Evolutionary conservation across 1,140 invertebrate genomes (phyloP).

Genomic region (Varroa destructor): DNA sequence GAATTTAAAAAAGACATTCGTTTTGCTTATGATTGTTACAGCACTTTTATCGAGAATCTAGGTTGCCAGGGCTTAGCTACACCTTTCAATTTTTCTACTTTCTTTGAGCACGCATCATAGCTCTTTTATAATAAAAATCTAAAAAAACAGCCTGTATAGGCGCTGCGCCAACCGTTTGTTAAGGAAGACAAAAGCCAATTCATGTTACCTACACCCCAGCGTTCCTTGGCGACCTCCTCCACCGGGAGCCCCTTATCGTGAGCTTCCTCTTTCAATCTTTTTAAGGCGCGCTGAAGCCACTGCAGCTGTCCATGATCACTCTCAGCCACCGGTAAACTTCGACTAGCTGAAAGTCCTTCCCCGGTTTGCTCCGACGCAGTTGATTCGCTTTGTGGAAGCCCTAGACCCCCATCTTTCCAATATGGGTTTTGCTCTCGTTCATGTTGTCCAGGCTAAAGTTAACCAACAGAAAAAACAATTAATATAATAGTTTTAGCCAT

Average conservation of each 20-base stretch:
- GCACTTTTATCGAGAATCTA: too few species aligned
- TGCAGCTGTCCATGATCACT: constrained; percentile 42
- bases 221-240: constrained; percentile 50
- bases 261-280: constrained; percentile 49
- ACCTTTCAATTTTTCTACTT: too few species aligned
- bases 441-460: constrained; percentile 53
- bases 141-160: too few species aligned
- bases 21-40: too few species aligned
- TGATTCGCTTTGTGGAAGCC: constrained; percentile 48
- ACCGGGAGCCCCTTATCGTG: constrained; percentile 45
- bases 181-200: not conserved
- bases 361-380: constrained; percentile 35
- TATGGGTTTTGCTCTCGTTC: constrained; percentile 73
- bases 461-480: constrained; percentile 28
- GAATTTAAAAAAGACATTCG: too few species aligned
- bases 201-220: constrained; percentile 49
- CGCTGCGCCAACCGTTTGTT: not conserved
- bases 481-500: too few species aligned
- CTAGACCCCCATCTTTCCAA: constrained; percentile 74
- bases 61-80: too few species aligned
- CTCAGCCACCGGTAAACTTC: constrained; percentile 5
- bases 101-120: too few species aligned
- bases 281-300: constrained; percentile 49
- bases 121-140: too few species aligned
- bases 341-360: constrained; percentile 29